phyloP scores from a whole-genome alignment of 2,113 vertebrate species.

The Pangasianodon hypophthalmus region DNA sequence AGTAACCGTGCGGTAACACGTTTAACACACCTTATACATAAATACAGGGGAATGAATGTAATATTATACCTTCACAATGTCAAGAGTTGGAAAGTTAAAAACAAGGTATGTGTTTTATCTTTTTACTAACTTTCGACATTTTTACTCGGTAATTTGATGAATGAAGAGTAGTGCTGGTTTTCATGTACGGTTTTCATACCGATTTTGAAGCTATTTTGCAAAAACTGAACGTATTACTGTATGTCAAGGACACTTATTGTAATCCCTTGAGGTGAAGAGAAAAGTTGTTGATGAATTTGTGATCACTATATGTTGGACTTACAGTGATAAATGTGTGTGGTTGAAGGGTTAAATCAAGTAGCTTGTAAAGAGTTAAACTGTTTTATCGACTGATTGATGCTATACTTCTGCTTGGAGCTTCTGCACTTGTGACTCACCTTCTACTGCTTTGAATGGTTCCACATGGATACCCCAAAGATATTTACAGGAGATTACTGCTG shows the following conservation, averaged over 20 bases:
- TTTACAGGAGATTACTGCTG: neutral
- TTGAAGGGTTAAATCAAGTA: neutral
- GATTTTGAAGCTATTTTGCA: neutral
- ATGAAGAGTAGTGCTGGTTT: neutral
- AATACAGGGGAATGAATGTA: neutral
- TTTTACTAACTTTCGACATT: neutral
- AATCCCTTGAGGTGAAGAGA: neutral
- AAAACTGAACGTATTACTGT: neutral
- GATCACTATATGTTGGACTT: neutral
- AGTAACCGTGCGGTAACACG: neutral
- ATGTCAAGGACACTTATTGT: neutral
- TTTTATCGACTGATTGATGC: neutral
- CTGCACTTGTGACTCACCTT: neutral
- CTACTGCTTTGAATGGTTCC: neutral
- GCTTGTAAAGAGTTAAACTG: neutral
- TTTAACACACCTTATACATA: neutral
- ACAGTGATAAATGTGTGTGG: neutral
- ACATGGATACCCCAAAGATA: neutral
- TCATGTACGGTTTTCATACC: neutral
- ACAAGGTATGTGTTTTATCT: too few species aligned
- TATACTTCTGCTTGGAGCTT: neutral
- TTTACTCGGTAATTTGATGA: neutral
- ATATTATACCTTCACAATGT: neutral
- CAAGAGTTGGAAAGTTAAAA: too few species aligned
- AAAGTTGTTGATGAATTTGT: neutral